These are phyloP conservation scores for Dromas ardeola DNA, from an alignment of 2,113 vertebrate genomes.

Conservation along the genomic window DNA sequence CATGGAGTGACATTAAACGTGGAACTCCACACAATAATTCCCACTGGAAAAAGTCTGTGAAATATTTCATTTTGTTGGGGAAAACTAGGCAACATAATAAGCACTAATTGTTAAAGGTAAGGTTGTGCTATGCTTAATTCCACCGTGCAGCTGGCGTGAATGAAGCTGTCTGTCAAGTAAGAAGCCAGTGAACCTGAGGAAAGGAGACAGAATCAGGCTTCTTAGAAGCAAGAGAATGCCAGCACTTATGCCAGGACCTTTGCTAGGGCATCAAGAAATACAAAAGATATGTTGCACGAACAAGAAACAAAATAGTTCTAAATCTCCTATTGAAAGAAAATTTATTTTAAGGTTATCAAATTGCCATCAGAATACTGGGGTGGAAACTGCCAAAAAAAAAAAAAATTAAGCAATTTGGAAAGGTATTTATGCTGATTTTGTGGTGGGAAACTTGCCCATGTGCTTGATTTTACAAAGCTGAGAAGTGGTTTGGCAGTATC, in stretches of 20 bases:
- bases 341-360: constrained; percentile 13
- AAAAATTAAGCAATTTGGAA: neutral
- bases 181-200: neutral
- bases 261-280: neutral
- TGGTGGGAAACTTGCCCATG: neutral
- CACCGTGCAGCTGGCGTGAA: neutral
- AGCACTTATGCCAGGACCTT: neutral
- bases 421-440: constrained; percentile 31
- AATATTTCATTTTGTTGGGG: neutral
- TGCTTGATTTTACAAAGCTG: constrained; percentile 32
- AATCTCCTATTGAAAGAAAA: neutral
- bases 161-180: neutral
- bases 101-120: neutral
- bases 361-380: neutral
- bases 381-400: neutral
- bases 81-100: neutral
- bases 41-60: neutral
- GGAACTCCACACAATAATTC: neutral
- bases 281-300: constrained; percentile 15
- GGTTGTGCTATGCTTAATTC: neutral
- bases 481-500: constrained; percentile 38
- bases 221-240: neutral
- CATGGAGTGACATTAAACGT: neutral
- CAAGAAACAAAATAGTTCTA: neutral
- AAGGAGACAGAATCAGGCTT: neutral